Base-by-base conservation (phyloP, 2,113 vertebrate species). In the Eulemur rufifrons region DNA sequence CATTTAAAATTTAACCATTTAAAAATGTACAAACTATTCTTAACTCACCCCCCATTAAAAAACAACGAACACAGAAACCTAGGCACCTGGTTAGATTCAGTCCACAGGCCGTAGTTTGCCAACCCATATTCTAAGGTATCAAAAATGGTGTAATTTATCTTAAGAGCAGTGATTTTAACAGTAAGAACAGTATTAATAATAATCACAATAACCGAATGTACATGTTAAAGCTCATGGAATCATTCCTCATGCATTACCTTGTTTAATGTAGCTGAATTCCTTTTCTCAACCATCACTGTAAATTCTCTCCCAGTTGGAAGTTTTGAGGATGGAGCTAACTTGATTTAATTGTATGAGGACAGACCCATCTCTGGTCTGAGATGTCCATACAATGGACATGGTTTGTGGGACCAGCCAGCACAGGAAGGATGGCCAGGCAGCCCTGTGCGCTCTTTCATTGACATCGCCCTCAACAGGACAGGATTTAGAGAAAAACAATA, bases 361-460 rank as follows among this genome's bases (percentile, higher is more conserved):
- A 2, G 34, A 29, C 7, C 10, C 12, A 1, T 25, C 9, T 78
- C 54, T 66, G 32, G 15, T 37, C 20, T 73, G 93, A 97, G 86
- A 71, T 89, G 86, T 73, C 81, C 59, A 29, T 83, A 89, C 95
- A 95, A 89, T n/a, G 32, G 29, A 54, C 96, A 69, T 93, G 91
- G 95, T 96, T 92, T 91, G 96, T 97, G 89, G 59, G 68, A 29
- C 73, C 69, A 84, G 61, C 76, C 74, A 5, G 59, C 47, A 45
- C 23, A 8, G 73, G 80, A 96, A 91, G 18, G 32, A 97, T 92
- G 74, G 61, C 39, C 82, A 92, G 92, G 21, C 47, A 77, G 20
- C 56, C 96, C 39, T 74, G 86, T 94, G 66, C 78, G 45, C 32
- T 87, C 2, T 82, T 83, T 96, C 97, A 94, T 91, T 93, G 91